These are phyloP conservation scores for Drymodes brunneopygia DNA, from an alignment of 2,113 vertebrate genomes.

Conservation along the genomic window DNA sequence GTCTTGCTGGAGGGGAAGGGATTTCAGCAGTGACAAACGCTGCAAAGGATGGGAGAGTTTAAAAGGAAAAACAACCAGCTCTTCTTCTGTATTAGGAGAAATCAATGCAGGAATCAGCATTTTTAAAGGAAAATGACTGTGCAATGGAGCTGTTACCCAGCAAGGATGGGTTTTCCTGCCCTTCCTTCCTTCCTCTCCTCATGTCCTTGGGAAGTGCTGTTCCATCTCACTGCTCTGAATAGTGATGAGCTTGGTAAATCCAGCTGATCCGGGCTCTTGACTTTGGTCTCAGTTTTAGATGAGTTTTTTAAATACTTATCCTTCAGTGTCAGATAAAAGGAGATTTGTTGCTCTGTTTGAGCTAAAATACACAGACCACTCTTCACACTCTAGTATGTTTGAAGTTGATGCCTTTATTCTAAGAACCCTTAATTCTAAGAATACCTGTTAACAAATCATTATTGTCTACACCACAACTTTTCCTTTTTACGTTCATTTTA, in stretches of 20 bases:
- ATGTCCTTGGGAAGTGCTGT: constrained; percentile 15
- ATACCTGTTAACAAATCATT: neutral
- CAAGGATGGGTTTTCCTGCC: constrained; percentile 16
- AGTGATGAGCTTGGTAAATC: constrained; percentile 49
- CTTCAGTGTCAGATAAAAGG: neutral
- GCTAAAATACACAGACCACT: neutral
- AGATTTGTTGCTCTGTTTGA: neutral
- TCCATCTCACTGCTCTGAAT: neutral
- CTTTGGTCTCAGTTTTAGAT: neutral
- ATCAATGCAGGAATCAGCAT: neutral
- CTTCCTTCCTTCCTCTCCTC: constrained; percentile 33
- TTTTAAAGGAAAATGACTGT: neutral
- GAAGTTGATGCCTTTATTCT: neutral
- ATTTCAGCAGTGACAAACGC: neutral
- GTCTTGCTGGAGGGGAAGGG: neutral
- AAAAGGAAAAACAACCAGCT: neutral
- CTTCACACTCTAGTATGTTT: neutral
- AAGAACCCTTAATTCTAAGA: neutral
- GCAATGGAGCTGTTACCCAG: neutral
- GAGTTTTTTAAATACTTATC: neutral
- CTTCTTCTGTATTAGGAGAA: neutral
- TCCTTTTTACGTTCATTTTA: neutral
- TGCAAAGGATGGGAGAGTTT: neutral
- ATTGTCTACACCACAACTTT: neutral
- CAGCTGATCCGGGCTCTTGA: neutral